A percentile compares a stretch with the other conserved stretches of the same genome.
These are phyloP conservation scores for Acanthisitta chloris DNA, from an alignment of 2,113 vertebrate genomes.

Conservation along the genomic window DNA sequence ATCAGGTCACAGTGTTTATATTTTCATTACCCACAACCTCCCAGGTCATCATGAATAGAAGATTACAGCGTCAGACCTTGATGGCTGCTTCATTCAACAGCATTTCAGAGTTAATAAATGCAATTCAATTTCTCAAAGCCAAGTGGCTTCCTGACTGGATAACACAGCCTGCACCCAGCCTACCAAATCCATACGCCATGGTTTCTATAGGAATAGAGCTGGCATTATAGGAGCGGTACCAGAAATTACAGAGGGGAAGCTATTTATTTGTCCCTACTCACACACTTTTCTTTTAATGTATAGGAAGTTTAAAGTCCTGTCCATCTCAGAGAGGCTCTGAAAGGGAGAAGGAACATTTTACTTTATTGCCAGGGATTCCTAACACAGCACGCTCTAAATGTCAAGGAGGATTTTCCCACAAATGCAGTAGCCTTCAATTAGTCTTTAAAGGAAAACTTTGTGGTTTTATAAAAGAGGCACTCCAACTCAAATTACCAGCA, in stretches of 20 bases:
- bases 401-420: background rate
- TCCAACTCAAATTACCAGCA: background rate
- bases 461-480: background rate
- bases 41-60: background rate
- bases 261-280: background rate
- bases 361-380: background rate
- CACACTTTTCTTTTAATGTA: background rate
- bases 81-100: background rate
- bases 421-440: background rate
- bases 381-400: background rate
- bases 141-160: background rate
- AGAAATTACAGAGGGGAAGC: background rate
- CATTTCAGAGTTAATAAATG: background rate
- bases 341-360: background rate
- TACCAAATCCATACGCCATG: accelerated
- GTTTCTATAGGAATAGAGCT: background rate
- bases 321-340: background rate
- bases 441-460: background rate
- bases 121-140: background rate
- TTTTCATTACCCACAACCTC: background rate
- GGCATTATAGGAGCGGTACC: accelerated
- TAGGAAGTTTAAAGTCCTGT: background rate
- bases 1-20: background rate
- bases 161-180: background rate
- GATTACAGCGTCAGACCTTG: background rate